These are phyloP conservation scores for Pogonocherus hispidulus DNA, from an alignment of 2,888 invertebrate species.

Conservation along the genomic window DNA sequence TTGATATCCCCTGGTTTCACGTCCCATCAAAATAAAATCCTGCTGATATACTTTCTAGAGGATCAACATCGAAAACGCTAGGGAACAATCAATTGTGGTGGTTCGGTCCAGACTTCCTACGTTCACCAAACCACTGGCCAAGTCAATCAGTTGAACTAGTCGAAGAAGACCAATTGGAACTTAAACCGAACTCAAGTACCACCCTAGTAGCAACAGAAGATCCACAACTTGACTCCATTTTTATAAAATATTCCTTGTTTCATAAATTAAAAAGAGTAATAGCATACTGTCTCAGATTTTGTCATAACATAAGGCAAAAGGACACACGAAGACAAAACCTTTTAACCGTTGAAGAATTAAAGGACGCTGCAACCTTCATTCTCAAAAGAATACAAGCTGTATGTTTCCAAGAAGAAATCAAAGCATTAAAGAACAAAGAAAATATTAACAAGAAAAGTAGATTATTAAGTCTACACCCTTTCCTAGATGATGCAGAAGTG, in stretches of 20 bases:
- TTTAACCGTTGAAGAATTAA: neutral
- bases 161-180: neutral
- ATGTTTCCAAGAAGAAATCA: too few species aligned
- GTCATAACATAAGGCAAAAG: neutral
- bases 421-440: too few species aligned
- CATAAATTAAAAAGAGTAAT: too few species aligned
- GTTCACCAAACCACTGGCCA: neutral
- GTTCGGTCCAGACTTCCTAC: conserved; percentile 4
- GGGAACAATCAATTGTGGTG: neutral
- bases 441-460: too few species aligned
- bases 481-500: too few species aligned
- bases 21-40: conserved; percentile 40
- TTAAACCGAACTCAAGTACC: too few species aligned
- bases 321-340: neutral
- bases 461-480: too few species aligned
- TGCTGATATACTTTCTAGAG: conserved; percentile 37
- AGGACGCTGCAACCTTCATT: neutral
- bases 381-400: too few species aligned
- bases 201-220: neutral
- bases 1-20: conserved; percentile 36
- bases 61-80: conserved; percentile 27
- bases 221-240: neutral
- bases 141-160: neutral
- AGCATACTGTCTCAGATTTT: too few species aligned
- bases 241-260: too few species aligned